These are phyloP conservation scores for Bombus polaris DNA, from an alignment of 1,140 invertebrate species.

Conservation along the genomic window DNA sequence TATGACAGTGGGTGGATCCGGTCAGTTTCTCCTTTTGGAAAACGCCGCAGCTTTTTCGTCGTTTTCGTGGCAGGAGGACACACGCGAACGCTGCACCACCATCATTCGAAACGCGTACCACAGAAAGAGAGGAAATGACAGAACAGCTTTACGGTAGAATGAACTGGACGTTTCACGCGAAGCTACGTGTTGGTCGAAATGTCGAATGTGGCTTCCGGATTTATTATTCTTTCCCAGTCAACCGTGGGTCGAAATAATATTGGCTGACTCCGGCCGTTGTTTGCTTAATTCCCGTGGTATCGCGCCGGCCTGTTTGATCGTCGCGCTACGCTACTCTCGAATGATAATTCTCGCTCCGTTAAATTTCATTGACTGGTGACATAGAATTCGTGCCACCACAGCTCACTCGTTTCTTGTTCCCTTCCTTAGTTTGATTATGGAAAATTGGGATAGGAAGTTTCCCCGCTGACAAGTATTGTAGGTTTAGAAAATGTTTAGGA, in stretches of 20 bases:
- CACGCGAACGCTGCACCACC: no score
- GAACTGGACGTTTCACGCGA: background rate
- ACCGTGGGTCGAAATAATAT: conserved; percentile 27
- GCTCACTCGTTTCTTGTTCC: background rate
- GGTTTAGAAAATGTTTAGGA: no score
- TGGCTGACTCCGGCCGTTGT: conserved; percentile 2
- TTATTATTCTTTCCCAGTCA: background rate
- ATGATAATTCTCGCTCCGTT: conserved; percentile 13
- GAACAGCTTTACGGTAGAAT: background rate
- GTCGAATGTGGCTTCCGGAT: background rate
- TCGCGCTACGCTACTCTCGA: background rate
- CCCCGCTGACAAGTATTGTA: background rate
- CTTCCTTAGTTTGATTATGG: background rate
- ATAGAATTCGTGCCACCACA: background rate
- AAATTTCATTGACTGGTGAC: background rate
- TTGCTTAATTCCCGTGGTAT: conserved; percentile 20
- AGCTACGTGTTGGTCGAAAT: background rate
- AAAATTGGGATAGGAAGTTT: background rate
- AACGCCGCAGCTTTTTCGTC: conserved; percentile 15
- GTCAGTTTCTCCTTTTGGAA: conserved; percentile 2
- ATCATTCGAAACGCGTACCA: background rate
- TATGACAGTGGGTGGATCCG: background rate
- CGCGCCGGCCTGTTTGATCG: background rate
- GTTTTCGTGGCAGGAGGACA: background rate
- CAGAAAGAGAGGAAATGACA: background rate